Evolutionary conservation across 2,113 vertebrate genomes (phyloP).

Genomic region (Calypte anna): DNA sequence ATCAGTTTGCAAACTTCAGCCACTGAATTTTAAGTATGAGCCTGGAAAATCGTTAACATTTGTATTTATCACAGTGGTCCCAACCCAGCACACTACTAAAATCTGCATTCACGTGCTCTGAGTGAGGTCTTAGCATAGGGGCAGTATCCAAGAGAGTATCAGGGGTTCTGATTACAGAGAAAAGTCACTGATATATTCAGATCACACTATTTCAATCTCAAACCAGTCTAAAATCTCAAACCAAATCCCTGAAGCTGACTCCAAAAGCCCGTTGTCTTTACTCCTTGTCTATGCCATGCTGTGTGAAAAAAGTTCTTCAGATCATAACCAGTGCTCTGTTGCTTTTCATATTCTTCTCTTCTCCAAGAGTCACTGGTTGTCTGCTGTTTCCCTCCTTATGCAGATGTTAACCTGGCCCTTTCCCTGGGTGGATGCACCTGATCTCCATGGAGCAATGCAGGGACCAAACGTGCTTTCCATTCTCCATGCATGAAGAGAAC

Average conservation of each 20-base stretch:
- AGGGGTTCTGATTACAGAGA: not conserved
- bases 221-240: not conserved
- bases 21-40: slow-evolving; percentile 64
- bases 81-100: slow-evolving; percentile 17
- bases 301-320: not conserved
- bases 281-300: not conserved
- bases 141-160: not conserved
- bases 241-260: not conserved
- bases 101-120: not conserved
- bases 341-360: not conserved
- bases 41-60: slow-evolving; percentile 60
- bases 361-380: not conserved
- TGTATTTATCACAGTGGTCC: slow-evolving; percentile 37
- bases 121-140: not conserved
- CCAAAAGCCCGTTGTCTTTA: not conserved
- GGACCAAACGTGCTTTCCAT: not conserved
- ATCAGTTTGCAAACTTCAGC: slow-evolving; percentile 70
- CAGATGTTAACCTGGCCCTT: not conserved
- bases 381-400: not conserved
- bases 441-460: not conserved
- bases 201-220: not conserved
- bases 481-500: not conserved
- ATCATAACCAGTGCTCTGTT: not conserved
- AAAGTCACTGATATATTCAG: not conserved
- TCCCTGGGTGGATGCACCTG: fast-evolving